A percentile compares a stretch with the other conserved stretches of the same genome.
Evolutionary conservation across 2,888 invertebrate species (phyloP).

Genomic region (Baccha elongata): DNA sequence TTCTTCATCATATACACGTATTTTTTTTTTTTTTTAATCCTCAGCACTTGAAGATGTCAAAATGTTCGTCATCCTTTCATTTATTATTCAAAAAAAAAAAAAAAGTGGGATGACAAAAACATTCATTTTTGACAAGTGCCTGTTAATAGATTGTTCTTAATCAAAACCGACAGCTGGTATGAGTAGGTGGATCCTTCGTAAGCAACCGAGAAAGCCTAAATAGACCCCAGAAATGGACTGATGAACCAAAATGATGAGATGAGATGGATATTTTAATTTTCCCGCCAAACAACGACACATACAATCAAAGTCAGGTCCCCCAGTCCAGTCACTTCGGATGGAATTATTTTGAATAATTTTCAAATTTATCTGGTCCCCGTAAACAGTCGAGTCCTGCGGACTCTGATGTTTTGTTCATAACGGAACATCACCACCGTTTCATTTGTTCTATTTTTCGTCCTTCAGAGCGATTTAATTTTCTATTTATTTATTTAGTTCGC

Average conservation of each 20-base stretch:
- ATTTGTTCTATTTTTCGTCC: slow-evolving; percentile 35
- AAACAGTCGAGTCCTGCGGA: slow-evolving; percentile 4
- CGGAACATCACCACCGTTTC: slow-evolving; percentile 30
- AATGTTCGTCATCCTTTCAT: slow-evolving; percentile 46
- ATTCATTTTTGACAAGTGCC: slow-evolving; percentile 58
- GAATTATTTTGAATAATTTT: slow-evolving; percentile 70
- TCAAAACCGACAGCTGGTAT: slow-evolving; percentile 57
- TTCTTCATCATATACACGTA: neutral
- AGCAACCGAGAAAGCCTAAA: neutral
- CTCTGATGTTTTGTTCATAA: neutral
- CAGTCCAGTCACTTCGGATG: slow-evolving; percentile 6
- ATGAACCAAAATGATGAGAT: slow-evolving; percentile 19
- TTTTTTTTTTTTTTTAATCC: neutral
- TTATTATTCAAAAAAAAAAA: slow-evolving; percentile 50
- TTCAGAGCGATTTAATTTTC: slow-evolving; percentile 31
- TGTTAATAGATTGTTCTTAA: slow-evolving; percentile 65
- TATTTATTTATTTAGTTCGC: slow-evolving; percentile 27
- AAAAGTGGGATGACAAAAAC: slow-evolving; percentile 60
- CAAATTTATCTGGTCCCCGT: slow-evolving; percentile 60
- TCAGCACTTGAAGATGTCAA: slow-evolving; percentile 31
- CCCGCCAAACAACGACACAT: slow-evolving; percentile 20
- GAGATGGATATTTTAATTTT: slow-evolving; percentile 60
- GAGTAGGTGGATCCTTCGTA: neutral
- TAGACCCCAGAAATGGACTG: slow-evolving; percentile 2
- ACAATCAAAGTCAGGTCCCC: neutral